Conservation (phyloP, 2,888 invertebrate species). For the Timema cristinae region DNA sequence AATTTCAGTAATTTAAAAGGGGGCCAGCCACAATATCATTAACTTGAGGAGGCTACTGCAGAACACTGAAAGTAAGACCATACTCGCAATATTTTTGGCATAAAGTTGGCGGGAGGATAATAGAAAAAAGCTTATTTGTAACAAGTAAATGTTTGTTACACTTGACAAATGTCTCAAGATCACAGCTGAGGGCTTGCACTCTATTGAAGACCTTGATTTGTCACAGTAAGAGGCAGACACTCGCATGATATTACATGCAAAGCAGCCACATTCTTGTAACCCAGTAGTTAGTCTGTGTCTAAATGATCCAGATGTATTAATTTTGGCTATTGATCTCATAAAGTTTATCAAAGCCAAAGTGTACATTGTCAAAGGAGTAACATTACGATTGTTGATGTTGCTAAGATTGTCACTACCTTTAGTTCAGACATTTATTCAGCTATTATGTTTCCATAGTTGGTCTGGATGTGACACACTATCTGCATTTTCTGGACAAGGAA, state of each 20-base stretch:
- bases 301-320: conserved; percentile 1
- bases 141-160: background rate
- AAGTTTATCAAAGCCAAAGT: too few species aligned
- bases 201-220: background rate
- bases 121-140: background rate
- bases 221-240: conserved; percentile 9
- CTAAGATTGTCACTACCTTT: too few species aligned
- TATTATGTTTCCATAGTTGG: too few species aligned
- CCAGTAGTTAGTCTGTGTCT: background rate
- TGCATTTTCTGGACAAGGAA: too few species aligned
- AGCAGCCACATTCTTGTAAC: background rate
- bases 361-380: too few species aligned
- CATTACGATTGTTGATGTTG: too few species aligned
- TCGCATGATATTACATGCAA: background rate
- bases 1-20: background rate
- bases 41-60: background rate
- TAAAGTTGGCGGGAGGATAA: background rate
- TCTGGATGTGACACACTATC: too few species aligned
- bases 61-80: background rate
- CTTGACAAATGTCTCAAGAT: conserved; percentile 6
- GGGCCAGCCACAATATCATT: background rate
- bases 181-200: background rate
- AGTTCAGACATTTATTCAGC: too few species aligned
- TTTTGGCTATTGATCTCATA: background rate
- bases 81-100: background rate